A percentile compares a stretch with the other conserved stretches of the same genome.
phyloP scores from a whole-genome alignment of 2,797 vertebrate genomes.

The Acanthurus lineatus region DNA sequence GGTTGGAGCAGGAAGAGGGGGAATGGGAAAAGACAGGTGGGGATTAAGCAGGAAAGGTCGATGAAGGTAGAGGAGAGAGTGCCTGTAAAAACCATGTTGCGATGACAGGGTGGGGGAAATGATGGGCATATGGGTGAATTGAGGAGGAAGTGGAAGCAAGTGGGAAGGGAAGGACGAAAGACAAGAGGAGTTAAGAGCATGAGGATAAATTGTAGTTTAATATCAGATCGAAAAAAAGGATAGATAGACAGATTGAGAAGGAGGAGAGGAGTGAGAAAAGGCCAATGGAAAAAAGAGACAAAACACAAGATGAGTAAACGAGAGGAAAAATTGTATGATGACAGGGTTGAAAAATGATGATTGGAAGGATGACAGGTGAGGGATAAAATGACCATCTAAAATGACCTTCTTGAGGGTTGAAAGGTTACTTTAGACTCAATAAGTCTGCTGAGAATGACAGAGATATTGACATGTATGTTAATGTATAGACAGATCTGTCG shows the following conservation, averaged over 20 bases:
- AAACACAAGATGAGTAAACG: conserved; percentile 11
- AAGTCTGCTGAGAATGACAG: too few species aligned
- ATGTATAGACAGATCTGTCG: not conserved
- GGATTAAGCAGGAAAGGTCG: conserved; percentile 35
- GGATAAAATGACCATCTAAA: not conserved
- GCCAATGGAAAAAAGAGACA: conserved; percentile 4
- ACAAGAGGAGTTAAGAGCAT: conserved; percentile 3
- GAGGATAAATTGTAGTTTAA: conserved; percentile 44
- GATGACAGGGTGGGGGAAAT: conserved; percentile 21
- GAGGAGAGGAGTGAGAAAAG: conserved; percentile 10
- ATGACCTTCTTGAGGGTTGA: too few species aligned
- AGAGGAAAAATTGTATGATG: conserved; percentile 36
- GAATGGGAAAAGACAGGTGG: conserved; percentile 41
- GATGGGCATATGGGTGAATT: conserved; percentile 52
- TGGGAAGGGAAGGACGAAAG: conserved; percentile 30
- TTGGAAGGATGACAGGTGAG: conserved; percentile 45
- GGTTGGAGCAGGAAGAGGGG: conserved; percentile 13
- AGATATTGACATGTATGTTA: not conserved
- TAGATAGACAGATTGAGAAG: conserved; percentile 27
- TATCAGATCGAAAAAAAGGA: conserved; percentile 44
- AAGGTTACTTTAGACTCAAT: too few species aligned
- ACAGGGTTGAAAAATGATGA: conserved; percentile 53
- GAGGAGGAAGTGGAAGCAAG: conserved; percentile 42
- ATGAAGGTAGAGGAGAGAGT: conserved; percentile 25
- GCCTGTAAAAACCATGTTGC: conserved; percentile 37